Evolutionary conservation across 2,113 vertebrate species (phyloP).

Genomic region (Hippoglossus stenolepis): DNA sequence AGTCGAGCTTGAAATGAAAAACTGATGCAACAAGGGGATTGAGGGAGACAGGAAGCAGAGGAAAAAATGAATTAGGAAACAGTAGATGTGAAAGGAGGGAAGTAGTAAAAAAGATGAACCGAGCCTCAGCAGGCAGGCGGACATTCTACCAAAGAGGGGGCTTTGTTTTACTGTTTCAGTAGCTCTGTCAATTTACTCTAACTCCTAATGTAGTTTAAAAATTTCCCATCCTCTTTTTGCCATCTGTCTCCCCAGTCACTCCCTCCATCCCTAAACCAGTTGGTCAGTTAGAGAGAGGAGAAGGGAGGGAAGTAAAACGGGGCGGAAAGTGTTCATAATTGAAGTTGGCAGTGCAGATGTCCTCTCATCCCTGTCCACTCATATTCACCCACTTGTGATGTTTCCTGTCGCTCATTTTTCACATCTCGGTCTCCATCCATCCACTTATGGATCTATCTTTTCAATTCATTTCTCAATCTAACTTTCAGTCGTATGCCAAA

Average conservation of each 20-base stretch:
- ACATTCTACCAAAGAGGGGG: constrained; percentile 18
- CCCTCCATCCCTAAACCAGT: constrained; percentile 34
- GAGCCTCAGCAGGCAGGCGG: constrained; percentile 10
- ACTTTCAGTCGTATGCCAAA: neutral
- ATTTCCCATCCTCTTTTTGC: constrained; percentile 29
- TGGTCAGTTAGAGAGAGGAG: constrained; percentile 44
- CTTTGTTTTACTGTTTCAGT: constrained; percentile 50
- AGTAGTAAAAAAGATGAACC: constrained; percentile 35
- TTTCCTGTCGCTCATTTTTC: constrained; percentile 40
- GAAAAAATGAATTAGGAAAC: constrained; percentile 41
- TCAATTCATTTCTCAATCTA: neutral
- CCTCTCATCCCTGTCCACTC: constrained; percentile 47
- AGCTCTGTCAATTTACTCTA: constrained; percentile 34
- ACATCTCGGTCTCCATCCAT: constrained; percentile 4
- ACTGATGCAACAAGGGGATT: constrained; percentile 49
- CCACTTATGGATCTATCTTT: constrained; percentile 5
- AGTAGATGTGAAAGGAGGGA: constrained; percentile 32
- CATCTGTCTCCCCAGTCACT: constrained; percentile 49
- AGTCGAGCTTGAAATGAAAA: constrained; percentile 78
- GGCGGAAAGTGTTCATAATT: constrained; percentile 66
- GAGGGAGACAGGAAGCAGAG: constrained; percentile 25
- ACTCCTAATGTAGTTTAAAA: constrained; percentile 2
- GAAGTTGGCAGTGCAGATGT: constrained; percentile 68
- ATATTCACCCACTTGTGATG: constrained; percentile 45
- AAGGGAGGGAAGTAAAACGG: constrained; percentile 10